Evolutionary conservation across 1,140 invertebrate genomes (phyloP), one percentile per base, ranked within the genome.

Genomic region (Rhyacophila brunnea): DNA sequence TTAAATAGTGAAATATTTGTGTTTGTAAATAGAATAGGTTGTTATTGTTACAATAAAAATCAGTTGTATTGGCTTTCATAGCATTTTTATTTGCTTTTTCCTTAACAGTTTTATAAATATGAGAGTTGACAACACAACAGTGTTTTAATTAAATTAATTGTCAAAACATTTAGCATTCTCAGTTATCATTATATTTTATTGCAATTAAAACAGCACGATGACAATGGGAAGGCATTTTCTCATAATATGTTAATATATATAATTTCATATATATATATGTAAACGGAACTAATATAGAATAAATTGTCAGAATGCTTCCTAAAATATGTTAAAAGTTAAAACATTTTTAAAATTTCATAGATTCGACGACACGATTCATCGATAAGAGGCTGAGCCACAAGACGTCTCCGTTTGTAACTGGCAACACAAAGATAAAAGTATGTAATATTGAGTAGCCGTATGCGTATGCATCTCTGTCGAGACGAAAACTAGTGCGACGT

Each of bases 81-180:
- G 63, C 63, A 58, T 54, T 65, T 28, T 65, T 65, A 65, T 61
- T 65, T 58, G 35, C 58, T 60, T 65, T 65, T 64, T 61, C 58
- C 63, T 65, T 65, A 67, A 73, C 73, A 66, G 73, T 77, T 70
- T 73, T 66, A 75, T 74, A 74, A 87, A 87, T 71, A 77, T 85
- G 63, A 81, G 80, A 46, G 80, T 84, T 43, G 83, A 83, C 70
- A 83, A 82, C 47, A 80, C 77, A 20, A 80, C 80, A 61, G 63
- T 65, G 63, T 65, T 65, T 51, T 61, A 65, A 65, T 65, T 65
- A 60, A 32, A 60, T 64, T 60, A 60, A 65, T 58, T 51, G 63
- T 65, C 63, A 60, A 65, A 65, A 61, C 54, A 61, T 65, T 60
- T 60, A 65, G 63, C 63, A 38, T 60, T 60, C 32, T 64, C 54